Base-by-base conservation (phyloP, 2,888 invertebrate genomes). In the Lepetodrilus schrolli region DNA sequence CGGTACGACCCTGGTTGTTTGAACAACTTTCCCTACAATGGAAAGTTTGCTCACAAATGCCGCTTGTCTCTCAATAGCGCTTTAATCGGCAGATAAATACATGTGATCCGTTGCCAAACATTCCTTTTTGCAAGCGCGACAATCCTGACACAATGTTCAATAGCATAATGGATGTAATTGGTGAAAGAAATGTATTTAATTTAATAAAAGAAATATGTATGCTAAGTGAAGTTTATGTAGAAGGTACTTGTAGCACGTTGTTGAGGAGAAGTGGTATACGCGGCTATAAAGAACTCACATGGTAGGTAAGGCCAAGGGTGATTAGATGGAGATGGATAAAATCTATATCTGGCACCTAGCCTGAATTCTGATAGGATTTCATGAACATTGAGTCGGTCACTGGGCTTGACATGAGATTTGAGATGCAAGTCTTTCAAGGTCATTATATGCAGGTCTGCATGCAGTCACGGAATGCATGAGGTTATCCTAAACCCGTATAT, bases 21-120 rank as follows among this genome's bases (percentile, higher is more conserved):
- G 30, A 26, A 13, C 23, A 58, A 34, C 30, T 30, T 58, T 34
- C 30, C 26, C 58, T 34, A 17, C 34, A 30, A 30, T 10, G 13
- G 23, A 17, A 30, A 58, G 58, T 17, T 30, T 23, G 58, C 26
- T 30, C 30, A 30, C 21, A 30, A 58, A 58, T 30, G 58, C 17
- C 58, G 58, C 58, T 58, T 58, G 58, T 58, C 58, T 58, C 58
- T 30, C 58, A 23, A 58, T 58, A 58, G 58, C 34, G 58, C 58
- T 58, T 58, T 58, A 58, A 58, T 58, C 58, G 30, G 26, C 30
- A 58, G 34, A 58, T 30, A 58, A 58, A 58, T 30, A 58, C 58
- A 58, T 58, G 58, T 58, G 58, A 58, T 58, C 58, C 58, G n/a
- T n/a, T 30, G 26, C 17, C 17, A 23, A 58, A 58, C 30, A 58